Conservation (phyloP, 2,797 vertebrate species). For the Ceryle rudis region DNA sequence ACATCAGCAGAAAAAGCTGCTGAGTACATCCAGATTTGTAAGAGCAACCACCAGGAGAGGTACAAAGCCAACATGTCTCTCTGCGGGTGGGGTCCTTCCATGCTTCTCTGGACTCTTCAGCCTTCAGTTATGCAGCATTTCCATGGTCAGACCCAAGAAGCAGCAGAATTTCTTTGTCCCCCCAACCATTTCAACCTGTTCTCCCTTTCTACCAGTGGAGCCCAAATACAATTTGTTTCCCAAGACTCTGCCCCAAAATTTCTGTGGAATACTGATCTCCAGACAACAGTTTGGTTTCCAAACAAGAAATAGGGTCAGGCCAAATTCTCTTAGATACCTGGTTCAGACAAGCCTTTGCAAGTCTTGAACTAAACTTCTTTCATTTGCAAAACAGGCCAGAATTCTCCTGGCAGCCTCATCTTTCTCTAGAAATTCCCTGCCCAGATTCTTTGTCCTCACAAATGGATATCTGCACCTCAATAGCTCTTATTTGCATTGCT, state of each 20-base stretch:
- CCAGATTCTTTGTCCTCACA: conserved; percentile 6
- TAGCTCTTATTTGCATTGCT: conserved; percentile 26
- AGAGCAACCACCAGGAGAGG: not conserved
- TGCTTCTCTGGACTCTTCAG: not conserved
- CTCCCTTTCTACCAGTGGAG: not conserved
- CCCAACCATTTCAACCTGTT: not conserved
- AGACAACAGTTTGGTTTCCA: not conserved
- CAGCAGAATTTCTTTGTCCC: not conserved
- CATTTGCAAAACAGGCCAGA: conserved; percentile 41
- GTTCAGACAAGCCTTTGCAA: conserved; percentile 22
- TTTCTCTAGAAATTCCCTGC: conserved; percentile 1
- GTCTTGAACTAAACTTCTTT: conserved; percentile 1
- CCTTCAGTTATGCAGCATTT: not conserved
- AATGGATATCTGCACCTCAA: not conserved
- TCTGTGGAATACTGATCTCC: not conserved
- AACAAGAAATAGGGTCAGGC: conserved; percentile 3
- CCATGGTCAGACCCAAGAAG: not conserved
- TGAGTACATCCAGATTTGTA: not conserved
- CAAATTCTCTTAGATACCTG: not conserved
- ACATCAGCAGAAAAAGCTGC: not conserved
- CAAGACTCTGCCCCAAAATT: not conserved
- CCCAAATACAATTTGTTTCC: not conserved
- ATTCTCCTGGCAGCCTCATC: not conserved
- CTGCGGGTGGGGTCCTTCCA: not conserved
- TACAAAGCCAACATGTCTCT: rapidly evolving